Evolutionary conservation across 2,797 vertebrate genomes (phyloP).

Genomic region (Enteromius viviparus): DNA sequence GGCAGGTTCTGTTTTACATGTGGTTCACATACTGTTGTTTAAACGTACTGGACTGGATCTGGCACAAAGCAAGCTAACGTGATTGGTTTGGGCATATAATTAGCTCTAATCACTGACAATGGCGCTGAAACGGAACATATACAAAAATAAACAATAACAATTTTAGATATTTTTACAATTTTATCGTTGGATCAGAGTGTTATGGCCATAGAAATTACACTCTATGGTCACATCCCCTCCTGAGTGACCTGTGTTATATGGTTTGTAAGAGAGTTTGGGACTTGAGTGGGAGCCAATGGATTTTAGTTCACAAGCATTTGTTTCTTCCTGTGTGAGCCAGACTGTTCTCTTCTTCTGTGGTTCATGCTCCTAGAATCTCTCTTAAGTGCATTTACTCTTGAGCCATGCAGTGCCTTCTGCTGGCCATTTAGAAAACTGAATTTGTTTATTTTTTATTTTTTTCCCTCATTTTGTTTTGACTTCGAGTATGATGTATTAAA

Average conservation of each 20-base stretch:
- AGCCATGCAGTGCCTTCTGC: constrained; percentile 57
- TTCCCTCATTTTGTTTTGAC: constrained; percentile 57
- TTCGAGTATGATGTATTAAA: constrained; percentile 60
- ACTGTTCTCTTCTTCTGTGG: constrained; percentile 39
- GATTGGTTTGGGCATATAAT: constrained; percentile 17
- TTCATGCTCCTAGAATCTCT: constrained; percentile 48
- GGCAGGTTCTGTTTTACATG: constrained; percentile 11
- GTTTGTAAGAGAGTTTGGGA: constrained; percentile 32
- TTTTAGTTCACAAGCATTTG: constrained; percentile 32
- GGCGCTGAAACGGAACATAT: constrained; percentile 6
- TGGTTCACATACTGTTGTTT: constrained; percentile 30
- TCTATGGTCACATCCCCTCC: constrained; percentile 20
- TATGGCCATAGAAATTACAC: constrained; percentile 19
- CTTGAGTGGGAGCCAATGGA: constrained; percentile 25
- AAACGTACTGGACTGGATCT: constrained; percentile 21
- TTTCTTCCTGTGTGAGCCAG: constrained; percentile 36
- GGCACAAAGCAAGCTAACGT: constrained; percentile 35
- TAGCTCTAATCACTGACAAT: constrained; percentile 41
- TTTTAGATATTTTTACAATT: constrained; percentile 33
- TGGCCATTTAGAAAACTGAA: constrained; percentile 60
- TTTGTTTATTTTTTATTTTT: constrained; percentile 46
- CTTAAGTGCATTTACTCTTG: constrained; percentile 62
- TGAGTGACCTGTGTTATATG: constrained; percentile 9
- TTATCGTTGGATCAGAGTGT: constrained; percentile 40
- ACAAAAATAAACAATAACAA: constrained; percentile 14